Conservation (phyloP, 2,888 invertebrate genomes). For the Urechis unicinctus region DNA sequence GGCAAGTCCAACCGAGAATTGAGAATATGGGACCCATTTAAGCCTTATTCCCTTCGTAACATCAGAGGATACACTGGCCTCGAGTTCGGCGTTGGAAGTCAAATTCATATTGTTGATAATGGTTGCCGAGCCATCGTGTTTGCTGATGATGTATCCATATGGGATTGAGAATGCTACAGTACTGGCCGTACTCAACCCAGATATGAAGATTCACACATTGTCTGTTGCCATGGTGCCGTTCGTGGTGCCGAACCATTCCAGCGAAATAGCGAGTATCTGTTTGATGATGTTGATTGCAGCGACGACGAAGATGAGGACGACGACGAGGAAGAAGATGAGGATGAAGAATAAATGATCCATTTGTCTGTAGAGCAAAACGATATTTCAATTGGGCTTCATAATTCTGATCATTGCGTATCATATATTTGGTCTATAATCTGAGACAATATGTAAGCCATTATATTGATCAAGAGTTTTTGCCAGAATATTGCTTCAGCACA, state of each 20-base stretch:
- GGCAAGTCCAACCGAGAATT: slow-evolving; percentile 38
- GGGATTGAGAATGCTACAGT: slow-evolving; percentile 38
- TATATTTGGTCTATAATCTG: too few species aligned
- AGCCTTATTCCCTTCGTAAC: slow-evolving; percentile 14
- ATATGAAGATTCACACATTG: slow-evolving; percentile 36
- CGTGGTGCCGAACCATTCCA: neutral
- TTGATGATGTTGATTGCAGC: slow-evolving; percentile 15
- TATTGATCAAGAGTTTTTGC: too few species aligned
- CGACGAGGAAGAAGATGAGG: slow-evolving; percentile 4
- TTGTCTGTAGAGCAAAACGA: too few species aligned
- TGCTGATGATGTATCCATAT: slow-evolving; percentile 43
- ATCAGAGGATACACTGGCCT: slow-evolving; percentile 34
- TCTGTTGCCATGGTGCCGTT: slow-evolving; percentile 26
- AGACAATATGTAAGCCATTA: too few species aligned
- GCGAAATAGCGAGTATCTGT: slow-evolving; percentile 12
- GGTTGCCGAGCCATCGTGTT: slow-evolving; percentile 35
- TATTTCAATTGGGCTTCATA: too few species aligned
- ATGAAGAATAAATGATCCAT: too few species aligned
- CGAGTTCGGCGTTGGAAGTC: slow-evolving; percentile 30
- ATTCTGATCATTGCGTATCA: too few species aligned
- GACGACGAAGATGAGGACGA: slow-evolving; percentile 16
- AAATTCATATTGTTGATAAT: slow-evolving; percentile 35
- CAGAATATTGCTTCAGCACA: too few species aligned
- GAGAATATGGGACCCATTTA: slow-evolving; percentile 40
- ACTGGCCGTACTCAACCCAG: slow-evolving; percentile 42